Conservation (phyloP, 2,113 vertebrate genomes). For the Antigone vipio region DNA sequence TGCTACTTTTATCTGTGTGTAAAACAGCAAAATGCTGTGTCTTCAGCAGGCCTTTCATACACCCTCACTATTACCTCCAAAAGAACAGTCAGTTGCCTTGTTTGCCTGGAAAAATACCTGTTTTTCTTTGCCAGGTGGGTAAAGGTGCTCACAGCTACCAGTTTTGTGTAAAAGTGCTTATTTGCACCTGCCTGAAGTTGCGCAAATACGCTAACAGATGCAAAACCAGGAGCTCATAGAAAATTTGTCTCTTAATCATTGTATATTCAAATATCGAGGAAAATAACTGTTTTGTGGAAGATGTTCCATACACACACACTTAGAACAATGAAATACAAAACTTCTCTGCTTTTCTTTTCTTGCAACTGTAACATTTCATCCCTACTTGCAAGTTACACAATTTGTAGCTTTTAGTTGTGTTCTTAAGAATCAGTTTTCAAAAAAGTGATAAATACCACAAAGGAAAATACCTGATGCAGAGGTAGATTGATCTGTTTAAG, state of each 20-base stretch:
- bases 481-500: constrained; percentile 93
- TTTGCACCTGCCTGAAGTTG: background rate
- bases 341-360: background rate
- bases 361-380: background rate
- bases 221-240: background rate
- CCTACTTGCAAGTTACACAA: background rate
- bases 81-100: background rate
- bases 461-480: constrained; percentile 86
- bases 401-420: background rate
- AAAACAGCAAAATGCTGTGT: background rate
- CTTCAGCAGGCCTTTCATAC: background rate
- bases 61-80: background rate
- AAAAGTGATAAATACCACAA: constrained; percentile 53
- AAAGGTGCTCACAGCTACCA: background rate
- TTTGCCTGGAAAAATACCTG: background rate
- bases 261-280: background rate
- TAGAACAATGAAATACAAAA: background rate
- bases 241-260: background rate
- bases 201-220: background rate
- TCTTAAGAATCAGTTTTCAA: constrained; percentile 9
- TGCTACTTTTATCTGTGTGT: background rate
- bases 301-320: background rate
- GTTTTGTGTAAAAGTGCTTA: background rate
- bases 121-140: background rate
- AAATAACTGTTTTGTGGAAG: background rate